Base-by-base conservation (phyloP, 1,140 invertebrate species). In the Procambarus clarkii region DNA sequence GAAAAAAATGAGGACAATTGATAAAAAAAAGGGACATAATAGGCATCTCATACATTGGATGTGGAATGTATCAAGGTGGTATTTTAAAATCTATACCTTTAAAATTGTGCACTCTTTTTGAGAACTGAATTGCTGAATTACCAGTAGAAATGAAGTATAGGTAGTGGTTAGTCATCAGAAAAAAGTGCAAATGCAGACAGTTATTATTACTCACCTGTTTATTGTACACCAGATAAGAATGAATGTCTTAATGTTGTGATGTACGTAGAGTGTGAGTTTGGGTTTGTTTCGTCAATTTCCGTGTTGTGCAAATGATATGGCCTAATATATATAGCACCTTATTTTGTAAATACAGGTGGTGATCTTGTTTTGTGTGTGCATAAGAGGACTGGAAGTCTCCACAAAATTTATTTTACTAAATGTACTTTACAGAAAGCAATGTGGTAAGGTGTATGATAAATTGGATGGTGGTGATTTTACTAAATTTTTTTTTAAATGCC, bases 301-400 rank as follows among this genome's bases (percentile, higher is more conserved):
- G 64, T 74, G 69, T 74, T 5, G 69, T 74, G 69, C 69, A 74
- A 74, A 34, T 21, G n/a, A 74, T 24, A 74, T 74, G 69, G 69
- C 24, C 69, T 74, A 74, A 74, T 54, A 13, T 21, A 69, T 69
- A 21, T 21, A 74, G n/a, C 24, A 74, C 15, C 24, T 74, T 74
- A 24, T 74, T 74, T 74, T 74, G 24, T 74, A 74, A 74, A 74
- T 74, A 34, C 69, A 74, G 69, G 69, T 34, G n/a, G 21, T 74
- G 69, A 4, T 74, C 24, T 34, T 74, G 11, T 74, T 34, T 74
- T 15, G 34, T 74, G 8, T 34, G 5, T 74, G 69, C 8, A 34
- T 74, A 74, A 34, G 4, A 18, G n/a, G 69, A 24, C n/a, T 74
- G 69, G 69, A 34, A 74, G 69, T 74, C 4, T 74, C 34, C 5